These are phyloP conservation scores for Gnatocerus cornutus DNA, from an alignment of 2,888 invertebrate genomes.

Conservation along the genomic window DNA sequence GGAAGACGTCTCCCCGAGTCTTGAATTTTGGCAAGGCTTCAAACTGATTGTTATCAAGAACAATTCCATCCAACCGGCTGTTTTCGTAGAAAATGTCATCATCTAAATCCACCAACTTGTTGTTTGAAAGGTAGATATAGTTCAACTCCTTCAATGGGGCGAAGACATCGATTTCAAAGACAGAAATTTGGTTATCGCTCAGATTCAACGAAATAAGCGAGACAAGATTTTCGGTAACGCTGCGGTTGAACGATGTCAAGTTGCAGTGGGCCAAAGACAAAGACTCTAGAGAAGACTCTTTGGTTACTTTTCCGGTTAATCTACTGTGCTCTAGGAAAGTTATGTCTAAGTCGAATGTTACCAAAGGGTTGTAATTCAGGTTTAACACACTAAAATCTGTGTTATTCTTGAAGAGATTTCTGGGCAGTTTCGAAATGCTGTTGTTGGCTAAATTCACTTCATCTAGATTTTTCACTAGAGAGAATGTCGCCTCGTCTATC, in stretches of 20 bases:
- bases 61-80: conserved; percentile 79
- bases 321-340: no score
- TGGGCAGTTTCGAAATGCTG: conserved; percentile 76
- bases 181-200: conserved; percentile 80
- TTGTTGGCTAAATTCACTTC: conserved; percentile 85
- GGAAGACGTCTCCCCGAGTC: conserved; percentile 75
- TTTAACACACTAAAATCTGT: conserved; percentile 79
- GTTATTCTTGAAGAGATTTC: conserved; percentile 79
- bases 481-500: conserved; percentile 77
- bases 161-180: conserved; percentile 82
- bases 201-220: conserved; percentile 79
- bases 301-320: no score
- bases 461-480: conserved; percentile 77
- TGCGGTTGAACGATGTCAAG: conserved; percentile 78
- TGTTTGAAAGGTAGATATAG: conserved; percentile 83
- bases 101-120: conserved; percentile 79
- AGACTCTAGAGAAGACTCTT: conserved; percentile 73
- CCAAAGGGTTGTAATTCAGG: conserved; percentile 80
- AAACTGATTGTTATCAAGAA: conserved; percentile 81
- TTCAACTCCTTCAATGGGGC: conserved; percentile 78
- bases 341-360: conserved; percentile 76
- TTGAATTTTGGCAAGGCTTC: conserved; percentile 81
- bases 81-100: conserved; percentile 82
- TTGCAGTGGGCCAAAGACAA: conserved; percentile 82
- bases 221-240: conserved; percentile 78